Base-by-base conservation (phyloP, 2,888 invertebrate genomes). In the Pycnomerus fuliginosus region DNA sequence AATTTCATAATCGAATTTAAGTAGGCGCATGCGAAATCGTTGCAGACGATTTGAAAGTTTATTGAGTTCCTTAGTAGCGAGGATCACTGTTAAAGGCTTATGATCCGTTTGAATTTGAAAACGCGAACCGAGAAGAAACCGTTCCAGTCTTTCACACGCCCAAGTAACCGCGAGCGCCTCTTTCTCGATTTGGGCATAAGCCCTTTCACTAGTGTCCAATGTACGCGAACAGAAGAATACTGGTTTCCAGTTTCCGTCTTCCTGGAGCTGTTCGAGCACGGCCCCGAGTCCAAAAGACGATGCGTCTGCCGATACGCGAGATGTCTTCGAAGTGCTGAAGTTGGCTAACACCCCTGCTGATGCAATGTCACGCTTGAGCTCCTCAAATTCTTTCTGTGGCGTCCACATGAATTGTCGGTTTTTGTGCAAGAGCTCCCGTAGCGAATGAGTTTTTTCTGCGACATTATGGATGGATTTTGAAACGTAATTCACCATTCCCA, bases 161-260 rank as follows among this genome's bases (percentile, higher is more conserved):
- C 59, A 63, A 0, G 56, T 57, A 1, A 68, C 38, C 4, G 63
- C 69, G 3, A 71, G 43, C 0, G 66, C 61, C 52, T 71, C 68
- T 47, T 67, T 67, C 43, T 71, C 68, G 7, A 70, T 69, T 46
- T 68, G 64, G 0, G 65, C 63, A 38, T 69, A 70, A 12, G 59
- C 40, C 12, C 47, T 51, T 45, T 71, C 67, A 2, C 64, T 50
- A 1, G 39, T 43, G 23, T 53, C 57, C 13, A 69, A 37, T n/a
- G 60, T 53, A 45, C 61, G 51, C 1, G 65, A 68, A 1, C 61
- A 71, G 2, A 61, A 61, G 3, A 71, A 60, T 34, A 62, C 60
- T 34, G 62, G 53, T 42, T 56, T 44, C 16, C 31, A 30, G 3
- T 46, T 45, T 8, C 51, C 38, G 3, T 48, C 43, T 22, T 10